Conservation (phyloP, 2,888 invertebrate species). For the Axea sp. region DNA sequence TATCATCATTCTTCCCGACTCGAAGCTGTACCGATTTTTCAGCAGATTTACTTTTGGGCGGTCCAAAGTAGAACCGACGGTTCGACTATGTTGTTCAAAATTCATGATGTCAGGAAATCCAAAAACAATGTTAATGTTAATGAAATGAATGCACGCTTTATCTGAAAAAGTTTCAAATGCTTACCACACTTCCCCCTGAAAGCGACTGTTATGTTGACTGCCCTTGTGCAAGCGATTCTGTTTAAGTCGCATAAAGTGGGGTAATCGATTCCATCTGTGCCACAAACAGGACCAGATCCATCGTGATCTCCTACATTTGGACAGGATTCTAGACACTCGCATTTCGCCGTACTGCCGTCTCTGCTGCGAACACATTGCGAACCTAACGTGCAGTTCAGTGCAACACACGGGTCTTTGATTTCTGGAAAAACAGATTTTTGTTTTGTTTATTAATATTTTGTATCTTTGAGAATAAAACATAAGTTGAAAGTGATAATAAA, state of each 20-base stretch:
- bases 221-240: constrained; percentile 87
- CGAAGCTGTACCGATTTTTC: too few relatives aligned
- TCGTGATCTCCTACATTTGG: constrained; percentile 91
- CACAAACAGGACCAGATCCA: constrained; percentile 89
- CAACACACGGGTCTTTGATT: constrained; percentile 82
- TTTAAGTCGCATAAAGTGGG: constrained; percentile 91
- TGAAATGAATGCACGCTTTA: constrained; percentile 19
- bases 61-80: neutral
- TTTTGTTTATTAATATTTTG: neutral
- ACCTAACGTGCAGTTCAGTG: constrained; percentile 81
- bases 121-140: constrained; percentile 41
- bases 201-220: constrained; percentile 88
- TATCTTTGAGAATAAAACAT: too few relatives aligned
- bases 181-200: constrained; percentile 94
- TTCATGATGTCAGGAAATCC: constrained; percentile 13
- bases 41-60: neutral
- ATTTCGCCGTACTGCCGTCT: constrained; percentile 87
- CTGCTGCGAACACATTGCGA: constrained; percentile 82
- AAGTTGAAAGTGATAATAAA: too few relatives aligned
- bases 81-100: constrained; percentile 1
- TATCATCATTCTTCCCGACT: constrained; percentile 2
- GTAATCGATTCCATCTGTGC: constrained; percentile 91
- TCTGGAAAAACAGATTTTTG: constrained; percentile 69
- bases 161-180: constrained; percentile 70
- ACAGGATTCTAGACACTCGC: constrained; percentile 89